Evolutionary conservation across 30 jellyfish, hydroid and myxozoan species (phyloP), one percentile per base, ranked within the genome.

Genomic region (Cassiopea xamachana): DNA sequence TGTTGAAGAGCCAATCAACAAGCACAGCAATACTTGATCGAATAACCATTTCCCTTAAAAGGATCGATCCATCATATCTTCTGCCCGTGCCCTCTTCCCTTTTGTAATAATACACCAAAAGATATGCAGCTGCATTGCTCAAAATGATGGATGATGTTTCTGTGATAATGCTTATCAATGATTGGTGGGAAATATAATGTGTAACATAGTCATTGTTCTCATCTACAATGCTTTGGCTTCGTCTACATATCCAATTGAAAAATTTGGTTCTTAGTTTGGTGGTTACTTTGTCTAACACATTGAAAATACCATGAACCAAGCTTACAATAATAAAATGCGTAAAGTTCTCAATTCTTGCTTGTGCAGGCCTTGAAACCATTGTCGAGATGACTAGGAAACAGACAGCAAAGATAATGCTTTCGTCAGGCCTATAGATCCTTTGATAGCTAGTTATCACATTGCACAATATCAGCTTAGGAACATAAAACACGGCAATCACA

Each of bases 261-360:
- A 78, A 14, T 18, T 78, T 49, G 3, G 46, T 59, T 43, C 82
- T 73, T 44, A 82, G 15, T 1, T 82, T 82, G 61, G 45, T n/a
- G 55, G 70, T 46, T 9, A 82, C 73, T 67, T 82, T 82, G 46
- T 82, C 90, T 9, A 82, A 5, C 1, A 82, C 82, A 50, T 64
- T 67, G 10, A 82, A 74, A 17, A 67, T 45, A 12, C 90, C 83
- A 61, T 82, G 90, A 51, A 67, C 90, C 48, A 82, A 13, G 74
- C 90, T 82, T 71, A 82, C 68, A 19, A 67, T 50, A 7, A 67
- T 70, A 49, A 82, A 82, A 7, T 50, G 7, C 51, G 18, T 51
- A 43, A 64, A 68, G 48, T 48, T 82, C 69, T 82, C 90, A 68
- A 55, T 82, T 46, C 71, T 82, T 8, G 90, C 90, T 48, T 82